phyloP scores from a whole-genome alignment of 2,797 vertebrate genomes.

The Sebastes iracundus region DNA sequence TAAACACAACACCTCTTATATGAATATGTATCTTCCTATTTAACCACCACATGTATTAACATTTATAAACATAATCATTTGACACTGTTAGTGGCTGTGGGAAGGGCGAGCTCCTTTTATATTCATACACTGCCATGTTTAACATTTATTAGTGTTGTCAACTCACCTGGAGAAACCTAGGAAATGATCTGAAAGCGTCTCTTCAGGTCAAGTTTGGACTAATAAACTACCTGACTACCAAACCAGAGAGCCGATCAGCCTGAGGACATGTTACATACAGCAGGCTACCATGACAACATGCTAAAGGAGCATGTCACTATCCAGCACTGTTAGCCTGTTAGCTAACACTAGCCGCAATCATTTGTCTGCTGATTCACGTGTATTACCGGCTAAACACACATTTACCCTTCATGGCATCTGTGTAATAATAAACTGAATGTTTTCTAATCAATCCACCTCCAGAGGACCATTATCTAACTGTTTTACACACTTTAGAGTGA shows the following conservation, averaged over 20 bases:
- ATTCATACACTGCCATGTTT: not conserved
- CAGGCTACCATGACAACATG: slow-evolving; percentile 7
- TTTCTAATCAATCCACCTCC: not conserved
- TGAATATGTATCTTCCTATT: not conserved
- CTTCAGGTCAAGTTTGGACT: not conserved
- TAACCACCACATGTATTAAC: not conserved
- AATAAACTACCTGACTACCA: not conserved
- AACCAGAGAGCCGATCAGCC: not conserved
- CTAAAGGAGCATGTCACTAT: slow-evolving; percentile 7
- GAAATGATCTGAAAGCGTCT: not conserved
- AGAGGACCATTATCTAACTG: accelerated
- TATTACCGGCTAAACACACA: not conserved
- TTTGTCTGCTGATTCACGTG: slow-evolving; percentile 25
- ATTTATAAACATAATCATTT: not conserved
- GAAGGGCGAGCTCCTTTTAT: not conserved
- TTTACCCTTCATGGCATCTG: not conserved
- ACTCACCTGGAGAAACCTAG: slow-evolving; percentile 30
- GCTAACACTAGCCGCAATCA: slow-evolving; percentile 42
- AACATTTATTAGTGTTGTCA: not conserved
- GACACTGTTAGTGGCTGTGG: accelerated
- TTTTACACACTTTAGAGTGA: not conserved
- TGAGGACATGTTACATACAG: not conserved
- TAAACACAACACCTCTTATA: not conserved
- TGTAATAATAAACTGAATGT: accelerated
- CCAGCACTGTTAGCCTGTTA: slow-evolving; percentile 43